Evolutionary conservation across 2,888 invertebrate genomes (phyloP).

Genomic region (Caenorhabditis panamensis): DNA sequence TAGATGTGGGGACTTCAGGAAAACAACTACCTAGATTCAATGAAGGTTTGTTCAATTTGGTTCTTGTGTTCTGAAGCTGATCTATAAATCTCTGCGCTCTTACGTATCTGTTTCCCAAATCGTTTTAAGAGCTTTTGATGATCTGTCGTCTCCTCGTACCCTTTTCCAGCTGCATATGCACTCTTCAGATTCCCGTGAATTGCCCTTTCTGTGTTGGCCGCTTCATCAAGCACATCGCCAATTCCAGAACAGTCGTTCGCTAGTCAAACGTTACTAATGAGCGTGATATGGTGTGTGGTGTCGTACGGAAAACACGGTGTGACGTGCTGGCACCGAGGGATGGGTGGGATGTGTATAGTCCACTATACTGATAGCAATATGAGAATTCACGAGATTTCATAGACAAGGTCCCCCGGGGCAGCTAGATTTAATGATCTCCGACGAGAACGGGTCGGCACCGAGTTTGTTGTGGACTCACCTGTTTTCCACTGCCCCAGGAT

Average conservation of each 20-base stretch:
- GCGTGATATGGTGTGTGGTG: conserved; percentile 15
- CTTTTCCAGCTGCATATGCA: no score
- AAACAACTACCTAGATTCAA: no score
- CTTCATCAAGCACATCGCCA: background rate
- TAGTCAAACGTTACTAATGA: conserved; percentile 41
- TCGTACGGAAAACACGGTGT: background rate
- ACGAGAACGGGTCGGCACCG: background rate
- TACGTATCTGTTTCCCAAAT: no score
- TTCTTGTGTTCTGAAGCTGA: no score
- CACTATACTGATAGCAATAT: background rate
- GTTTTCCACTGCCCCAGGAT: background rate
- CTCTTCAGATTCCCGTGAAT: background rate
- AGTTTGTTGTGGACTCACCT: conserved; percentile 10
- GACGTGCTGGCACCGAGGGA: background rate
- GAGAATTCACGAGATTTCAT: background rate
- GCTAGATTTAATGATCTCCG: background rate
- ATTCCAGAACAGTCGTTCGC: conserved; percentile 10
- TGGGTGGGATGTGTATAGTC: conserved; percentile 1
- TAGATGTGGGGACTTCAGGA: no score
- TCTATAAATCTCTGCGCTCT: no score
- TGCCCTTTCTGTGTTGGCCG: background rate
- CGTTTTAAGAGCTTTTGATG: no score
- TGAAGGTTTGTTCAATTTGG: no score
- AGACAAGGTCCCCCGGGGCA: background rate
- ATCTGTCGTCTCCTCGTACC: background rate